Conservation (phyloP, 1,140 invertebrate genomes). For the Heliothis virescens region DNA sequence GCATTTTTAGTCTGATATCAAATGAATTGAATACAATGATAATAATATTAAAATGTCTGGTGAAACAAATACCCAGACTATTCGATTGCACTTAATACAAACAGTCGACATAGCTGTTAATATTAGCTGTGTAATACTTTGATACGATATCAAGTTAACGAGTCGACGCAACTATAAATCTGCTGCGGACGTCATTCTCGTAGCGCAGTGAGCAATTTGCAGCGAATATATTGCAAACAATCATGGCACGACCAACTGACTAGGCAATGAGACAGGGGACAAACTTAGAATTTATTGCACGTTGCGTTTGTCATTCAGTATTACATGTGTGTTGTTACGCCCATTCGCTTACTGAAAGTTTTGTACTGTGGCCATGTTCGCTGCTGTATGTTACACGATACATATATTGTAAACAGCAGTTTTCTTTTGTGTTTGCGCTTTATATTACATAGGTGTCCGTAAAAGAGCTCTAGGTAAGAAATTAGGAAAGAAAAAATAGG, state of each 20-base stretch:
- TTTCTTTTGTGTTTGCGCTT: too few relatives aligned
- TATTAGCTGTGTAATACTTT: constrained; percentile 52
- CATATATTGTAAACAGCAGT: not conserved
- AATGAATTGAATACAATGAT: constrained; percentile 36
- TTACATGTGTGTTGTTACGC: constrained; percentile 8
- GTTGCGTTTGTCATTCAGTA: constrained; percentile 31
- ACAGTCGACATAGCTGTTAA: constrained; percentile 37
- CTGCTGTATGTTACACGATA: not conserved
- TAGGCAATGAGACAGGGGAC: constrained; percentile 46
- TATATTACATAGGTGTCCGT: too few relatives aligned
- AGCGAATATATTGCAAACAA: constrained; percentile 67
- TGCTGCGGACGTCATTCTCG: constrained; percentile 69
- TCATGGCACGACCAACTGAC: constrained; percentile 48
- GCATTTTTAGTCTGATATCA: constrained; percentile 28
- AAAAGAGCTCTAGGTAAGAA: too few relatives aligned
- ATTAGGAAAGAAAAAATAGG: too few relatives aligned
- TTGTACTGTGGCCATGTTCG: constrained; percentile 3
- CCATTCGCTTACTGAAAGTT: constrained; percentile 27
- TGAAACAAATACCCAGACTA: constrained; percentile 40
- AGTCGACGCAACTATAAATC: constrained; percentile 80
- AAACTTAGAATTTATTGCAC: constrained; percentile 44
- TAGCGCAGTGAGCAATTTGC: constrained; percentile 57
- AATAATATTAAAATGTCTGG: constrained; percentile 36
- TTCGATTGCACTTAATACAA: constrained; percentile 36
- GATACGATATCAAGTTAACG: constrained; percentile 67